Percentiles rank a stretch among this genome's conserved stretches.
phyloP scores from a whole-genome alignment of 2,888 invertebrate genomes.

The Ophioninae sp. region DNA sequence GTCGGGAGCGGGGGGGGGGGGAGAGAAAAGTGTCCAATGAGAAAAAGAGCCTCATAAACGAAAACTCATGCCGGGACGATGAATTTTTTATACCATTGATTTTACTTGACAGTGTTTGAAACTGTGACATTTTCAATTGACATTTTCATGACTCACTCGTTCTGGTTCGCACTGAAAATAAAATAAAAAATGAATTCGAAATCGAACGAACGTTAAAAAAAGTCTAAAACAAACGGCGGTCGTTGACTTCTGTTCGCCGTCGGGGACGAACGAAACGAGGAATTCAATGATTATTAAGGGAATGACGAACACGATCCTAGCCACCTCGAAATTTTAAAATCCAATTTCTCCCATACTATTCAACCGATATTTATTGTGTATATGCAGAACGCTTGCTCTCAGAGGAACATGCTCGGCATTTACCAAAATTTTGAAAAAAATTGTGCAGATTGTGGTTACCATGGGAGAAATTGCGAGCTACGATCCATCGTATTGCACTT shows the following conservation, averaged over 20 bases:
- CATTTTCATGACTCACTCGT: slow-evolving; percentile 19
- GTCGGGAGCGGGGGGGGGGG: not conserved
- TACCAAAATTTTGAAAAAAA: too few species aligned
- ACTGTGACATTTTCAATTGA: slow-evolving; percentile 30
- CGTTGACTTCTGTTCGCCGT: not conserved
- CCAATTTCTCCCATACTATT: too few species aligned
- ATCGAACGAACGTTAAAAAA: not conserved
- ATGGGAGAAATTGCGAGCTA: too few species aligned
- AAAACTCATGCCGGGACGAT: slow-evolving; percentile 34
- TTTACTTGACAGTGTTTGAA: slow-evolving; percentile 14
- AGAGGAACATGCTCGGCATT: too few species aligned
- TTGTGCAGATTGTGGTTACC: too few species aligned
- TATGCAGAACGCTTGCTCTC: too few species aligned
- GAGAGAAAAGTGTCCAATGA: not conserved
- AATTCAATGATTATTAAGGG: not conserved
- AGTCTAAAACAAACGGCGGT: not conserved
- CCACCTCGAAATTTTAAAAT: too few species aligned
- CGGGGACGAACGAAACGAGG: not conserved
- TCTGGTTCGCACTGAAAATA: not conserved
- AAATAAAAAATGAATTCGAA: not conserved
- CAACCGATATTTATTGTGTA: too few species aligned
- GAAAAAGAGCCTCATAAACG: slow-evolving; percentile 9
- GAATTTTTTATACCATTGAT: slow-evolving; percentile 33
- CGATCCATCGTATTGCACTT: too few species aligned
- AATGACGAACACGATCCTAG: too few species aligned